A percentile compares a stretch with the other conserved stretches of the same genome.
These are phyloP conservation scores for Homalodisca vitripennis DNA, from an alignment of 1,140 invertebrate species.

Conservation along the genomic window DNA sequence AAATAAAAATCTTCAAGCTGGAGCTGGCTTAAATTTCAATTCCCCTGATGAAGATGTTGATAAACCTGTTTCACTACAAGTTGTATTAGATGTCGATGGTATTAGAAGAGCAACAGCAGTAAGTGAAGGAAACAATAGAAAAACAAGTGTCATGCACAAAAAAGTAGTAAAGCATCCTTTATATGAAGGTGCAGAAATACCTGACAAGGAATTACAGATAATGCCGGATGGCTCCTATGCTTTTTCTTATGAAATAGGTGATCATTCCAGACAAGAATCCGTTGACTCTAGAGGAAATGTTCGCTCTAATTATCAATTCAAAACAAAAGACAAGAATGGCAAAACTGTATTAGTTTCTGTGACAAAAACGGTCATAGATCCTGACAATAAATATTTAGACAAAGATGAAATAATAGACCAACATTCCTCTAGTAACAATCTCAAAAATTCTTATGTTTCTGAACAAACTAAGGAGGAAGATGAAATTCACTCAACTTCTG, in stretches of 20 bases:
- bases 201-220: conserved; percentile 7
- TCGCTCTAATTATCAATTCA: conserved; percentile 34
- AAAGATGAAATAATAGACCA: no score
- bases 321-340: no score
- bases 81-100: background rate
- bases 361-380: no score
- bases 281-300: conserved; percentile 32
- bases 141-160: no score
- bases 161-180: conserved; percentile 18
- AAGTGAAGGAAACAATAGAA: background rate
- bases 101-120: background rate
- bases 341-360: no score
- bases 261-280: conserved; percentile 29
- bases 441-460: no score
- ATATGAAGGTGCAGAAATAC: background rate
- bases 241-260: conserved; percentile 39
- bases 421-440: no score
- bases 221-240: conserved; percentile 35
- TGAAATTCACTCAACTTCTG: no score
- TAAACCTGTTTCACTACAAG: no score
- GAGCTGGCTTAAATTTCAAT: background rate
- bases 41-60: background rate
- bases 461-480: no score
- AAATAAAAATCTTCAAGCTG: background rate
- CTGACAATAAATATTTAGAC: no score